Conservation (phyloP, 2,797 vertebrate genomes). For the Trachops cirrhosus region DNA sequence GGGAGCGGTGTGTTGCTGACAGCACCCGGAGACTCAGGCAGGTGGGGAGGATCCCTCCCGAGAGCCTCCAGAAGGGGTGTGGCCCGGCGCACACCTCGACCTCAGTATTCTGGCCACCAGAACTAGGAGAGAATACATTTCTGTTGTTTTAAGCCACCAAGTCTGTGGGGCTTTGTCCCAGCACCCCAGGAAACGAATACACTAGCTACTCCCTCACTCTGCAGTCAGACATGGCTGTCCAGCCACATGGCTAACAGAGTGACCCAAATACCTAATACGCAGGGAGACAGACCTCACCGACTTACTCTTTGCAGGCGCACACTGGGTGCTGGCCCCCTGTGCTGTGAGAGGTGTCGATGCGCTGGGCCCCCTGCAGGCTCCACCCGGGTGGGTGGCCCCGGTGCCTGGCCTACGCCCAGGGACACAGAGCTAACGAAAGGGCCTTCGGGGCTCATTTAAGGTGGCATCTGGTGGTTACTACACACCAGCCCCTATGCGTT, state of each 20-base stretch:
- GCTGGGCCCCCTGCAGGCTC: not conserved
- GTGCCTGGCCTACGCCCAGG: no score
- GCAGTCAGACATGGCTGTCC: not conserved
- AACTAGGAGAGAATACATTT: not conserved
- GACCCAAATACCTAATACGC: not conserved
- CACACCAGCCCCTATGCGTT: not conserved
- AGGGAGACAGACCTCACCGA: not conserved
- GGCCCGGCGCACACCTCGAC: no score
- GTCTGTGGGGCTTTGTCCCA: not conserved
- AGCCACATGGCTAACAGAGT: not conserved
- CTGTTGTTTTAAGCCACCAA: no score
- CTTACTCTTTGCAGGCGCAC: not conserved
- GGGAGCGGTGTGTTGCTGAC: fast-evolving
- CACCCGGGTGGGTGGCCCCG: fast-evolving
- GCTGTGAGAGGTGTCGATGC: not conserved
- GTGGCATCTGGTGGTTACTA: not conserved
- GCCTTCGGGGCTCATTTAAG: not conserved
- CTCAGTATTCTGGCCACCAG: not conserved
- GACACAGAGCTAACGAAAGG: not conserved
- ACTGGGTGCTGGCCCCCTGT: not conserved
- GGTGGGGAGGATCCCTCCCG: no score
- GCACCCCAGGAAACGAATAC: not conserved
- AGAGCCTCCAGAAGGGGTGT: not conserved
- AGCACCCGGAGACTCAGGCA: not conserved
- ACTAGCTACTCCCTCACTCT: not conserved